Evolutionary conservation across 2,888 invertebrate genomes (phyloP), one percentile per base, ranked within the genome.

Genomic region (Peribatodes rhomboidaria): DNA sequence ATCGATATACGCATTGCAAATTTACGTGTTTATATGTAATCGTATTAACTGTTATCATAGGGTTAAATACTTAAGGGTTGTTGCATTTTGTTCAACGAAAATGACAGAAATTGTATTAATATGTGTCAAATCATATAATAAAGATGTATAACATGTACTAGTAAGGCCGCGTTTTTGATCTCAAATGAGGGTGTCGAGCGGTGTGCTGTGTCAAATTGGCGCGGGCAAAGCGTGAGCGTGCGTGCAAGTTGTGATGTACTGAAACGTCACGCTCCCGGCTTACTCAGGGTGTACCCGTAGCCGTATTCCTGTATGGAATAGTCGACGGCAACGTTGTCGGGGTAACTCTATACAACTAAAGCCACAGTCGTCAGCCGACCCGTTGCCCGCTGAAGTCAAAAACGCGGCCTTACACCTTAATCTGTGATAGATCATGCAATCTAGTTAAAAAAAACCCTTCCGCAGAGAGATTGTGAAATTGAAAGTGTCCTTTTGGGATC

Each of bases 21-120:
- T 86, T 89, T 85, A 88, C 84, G 81, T 89, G 81, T 85, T 84
- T 87, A 82, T 87, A 82, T 87, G 83, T 90, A 87, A 85, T 86
- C 84, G 80, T 87, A 85, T 84, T 85, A 86, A 86, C 84, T 87
- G 86, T 88, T 88, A 86, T 83, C 83, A 82, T 89, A 89, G 84
- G 78, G 74, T 85, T 84, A 81, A 81, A 82, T 78, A 82, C 74
- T 83, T 84, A 85, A 84, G 81, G 76, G 78, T 81, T 83, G 77
- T 80, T 86, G 90, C 87, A 86, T 82, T 88, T 86, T 90, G 86
- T 86, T 88, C 86, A 81, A 77, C 82, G 82, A 83, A 83, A 83
- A 80, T 11, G 41, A 18, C 16, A 20, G 35, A 50, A 50, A 37
- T n/a, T 20, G 20, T 35, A 35, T 35, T 50, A 35, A 13, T 7